Evolutionary conservation across 2,888 invertebrate species (phyloP).

Genomic region (Hydriomena furcata): DNA sequence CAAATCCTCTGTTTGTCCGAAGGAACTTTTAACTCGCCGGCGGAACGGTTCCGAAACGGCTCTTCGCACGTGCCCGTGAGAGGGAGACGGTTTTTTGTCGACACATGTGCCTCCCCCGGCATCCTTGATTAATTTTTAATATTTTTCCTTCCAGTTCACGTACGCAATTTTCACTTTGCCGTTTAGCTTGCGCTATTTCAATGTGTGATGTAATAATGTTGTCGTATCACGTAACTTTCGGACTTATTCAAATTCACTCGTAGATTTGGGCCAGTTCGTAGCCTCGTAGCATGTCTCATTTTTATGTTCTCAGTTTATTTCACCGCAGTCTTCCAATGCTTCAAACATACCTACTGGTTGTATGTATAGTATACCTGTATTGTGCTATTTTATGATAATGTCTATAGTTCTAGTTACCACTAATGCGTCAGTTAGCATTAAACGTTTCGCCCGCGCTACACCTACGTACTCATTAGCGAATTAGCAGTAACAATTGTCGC

Average conservation of each 20-base stretch:
- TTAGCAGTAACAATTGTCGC: constrained; percentile 78
- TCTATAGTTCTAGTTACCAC: constrained; percentile 59
- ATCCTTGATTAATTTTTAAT: constrained; percentile 82
- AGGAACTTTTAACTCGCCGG: constrained; percentile 80
- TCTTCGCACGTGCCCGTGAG: constrained; percentile 75
- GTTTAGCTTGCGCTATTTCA: constrained; percentile 59
- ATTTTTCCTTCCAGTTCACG: constrained; percentile 83
- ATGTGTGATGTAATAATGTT: constrained; percentile 30
- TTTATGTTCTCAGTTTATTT: background rate
- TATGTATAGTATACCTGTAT: too few relatives aligned
- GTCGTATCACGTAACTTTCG: constrained; percentile 29
- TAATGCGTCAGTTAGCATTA: constrained; percentile 67
- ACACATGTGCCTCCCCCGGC: constrained; percentile 76
- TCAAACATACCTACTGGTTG: too few relatives aligned
- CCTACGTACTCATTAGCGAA: constrained; percentile 82
- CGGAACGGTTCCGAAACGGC: constrained; percentile 74
- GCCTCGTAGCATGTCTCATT: background rate
- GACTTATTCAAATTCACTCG: constrained; percentile 25
- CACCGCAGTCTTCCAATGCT: too few relatives aligned
- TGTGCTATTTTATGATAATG: constrained; percentile 11
- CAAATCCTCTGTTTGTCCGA: constrained; percentile 84
- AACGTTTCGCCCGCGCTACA: constrained; percentile 80
- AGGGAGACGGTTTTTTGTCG: constrained; percentile 80
- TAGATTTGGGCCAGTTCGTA: constrained; percentile 14
- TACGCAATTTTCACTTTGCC: constrained; percentile 82